phyloP scores from a whole-genome alignment of 2,888 invertebrate species.

The Chouioia cunea region DNA sequence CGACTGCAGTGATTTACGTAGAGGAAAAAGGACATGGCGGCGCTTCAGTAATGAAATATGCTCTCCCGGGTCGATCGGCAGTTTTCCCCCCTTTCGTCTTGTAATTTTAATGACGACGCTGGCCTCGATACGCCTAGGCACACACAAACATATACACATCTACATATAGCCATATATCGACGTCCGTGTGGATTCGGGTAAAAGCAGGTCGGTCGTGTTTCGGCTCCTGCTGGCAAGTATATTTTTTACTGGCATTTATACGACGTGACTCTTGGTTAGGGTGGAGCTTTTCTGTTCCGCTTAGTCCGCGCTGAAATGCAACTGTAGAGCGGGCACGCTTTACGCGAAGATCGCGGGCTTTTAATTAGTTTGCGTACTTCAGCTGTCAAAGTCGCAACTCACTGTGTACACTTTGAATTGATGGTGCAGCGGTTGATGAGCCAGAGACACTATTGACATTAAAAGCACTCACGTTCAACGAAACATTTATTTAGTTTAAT shows the following conservation, averaged over 20 bases:
- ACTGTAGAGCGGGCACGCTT: not conserved
- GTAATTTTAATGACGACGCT: slow-evolving; percentile 41
- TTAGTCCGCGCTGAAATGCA: not conserved
- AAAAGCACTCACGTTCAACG: no score
- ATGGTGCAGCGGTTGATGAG: slow-evolving; percentile 9
- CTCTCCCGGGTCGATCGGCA: slow-evolving; percentile 26
- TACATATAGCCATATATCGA: not conserved
- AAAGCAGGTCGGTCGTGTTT: slow-evolving; percentile 33
- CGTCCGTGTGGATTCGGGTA: not conserved
- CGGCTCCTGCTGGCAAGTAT: not conserved
- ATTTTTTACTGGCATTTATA: not conserved
- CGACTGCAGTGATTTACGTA: no score
- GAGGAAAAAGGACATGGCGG: not conserved
- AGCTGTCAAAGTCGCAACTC: slow-evolving; percentile 7
- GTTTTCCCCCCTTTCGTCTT: slow-evolving; percentile 9
- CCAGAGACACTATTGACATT: no score
- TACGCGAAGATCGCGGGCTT: slow-evolving; percentile 21
- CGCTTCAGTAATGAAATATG: slow-evolving; percentile 15
- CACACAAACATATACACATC: not conserved
- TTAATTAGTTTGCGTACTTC: slow-evolving; percentile 26
- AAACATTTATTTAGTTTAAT: no score
- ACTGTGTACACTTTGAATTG: not conserved
- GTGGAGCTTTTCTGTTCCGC: not conserved
- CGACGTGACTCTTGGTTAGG: slow-evolving; percentile 6
- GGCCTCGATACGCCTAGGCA: slow-evolving; percentile 32